These are phyloP conservation scores for Eristalis pertinax DNA, from an alignment of 2,888 invertebrate genomes.

Conservation along the genomic window DNA sequence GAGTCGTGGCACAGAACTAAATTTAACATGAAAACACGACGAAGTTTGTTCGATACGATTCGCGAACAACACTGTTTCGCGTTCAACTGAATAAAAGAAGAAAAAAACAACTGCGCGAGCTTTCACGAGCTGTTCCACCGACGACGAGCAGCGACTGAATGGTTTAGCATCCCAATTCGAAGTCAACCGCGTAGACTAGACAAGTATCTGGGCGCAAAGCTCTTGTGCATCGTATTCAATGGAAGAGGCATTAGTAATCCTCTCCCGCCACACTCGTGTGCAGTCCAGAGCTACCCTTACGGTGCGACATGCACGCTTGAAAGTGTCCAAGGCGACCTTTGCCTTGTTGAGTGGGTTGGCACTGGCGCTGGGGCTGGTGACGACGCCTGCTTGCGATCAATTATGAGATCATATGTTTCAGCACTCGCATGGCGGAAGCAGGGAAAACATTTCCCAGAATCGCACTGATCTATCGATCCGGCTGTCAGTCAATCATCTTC, in stretches of 20 bases:
- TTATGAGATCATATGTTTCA: constrained; percentile 52
- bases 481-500: constrained; percentile 27
- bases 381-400: constrained; percentile 27
- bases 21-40: constrained; percentile 23
- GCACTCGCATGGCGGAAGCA: background rate
- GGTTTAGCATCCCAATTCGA: constrained; percentile 37
- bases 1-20: constrained; percentile 50
- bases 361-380: constrained; percentile 3
- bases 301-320: constrained; percentile 12
- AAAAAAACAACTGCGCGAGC: background rate
- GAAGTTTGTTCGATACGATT: background rate
- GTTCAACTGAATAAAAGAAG: background rate
- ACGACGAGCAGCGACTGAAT: constrained; percentile 58
- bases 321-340: constrained; percentile 42
- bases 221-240: constrained; percentile 22
- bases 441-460: background rate
- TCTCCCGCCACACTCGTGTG: constrained; percentile 13
- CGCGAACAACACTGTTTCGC: background rate
- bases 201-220: constrained; percentile 5
- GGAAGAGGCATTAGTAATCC: constrained; percentile 44
- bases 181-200: constrained; percentile 21
- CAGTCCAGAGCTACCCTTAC: constrained; percentile 32
- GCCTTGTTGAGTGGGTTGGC: constrained; percentile 37
- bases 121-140: constrained; percentile 15
- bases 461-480: constrained; percentile 32